Evolutionary conservation across 1,140 invertebrate species (phyloP).

Genomic region (Brachionus koreanus): DNA sequence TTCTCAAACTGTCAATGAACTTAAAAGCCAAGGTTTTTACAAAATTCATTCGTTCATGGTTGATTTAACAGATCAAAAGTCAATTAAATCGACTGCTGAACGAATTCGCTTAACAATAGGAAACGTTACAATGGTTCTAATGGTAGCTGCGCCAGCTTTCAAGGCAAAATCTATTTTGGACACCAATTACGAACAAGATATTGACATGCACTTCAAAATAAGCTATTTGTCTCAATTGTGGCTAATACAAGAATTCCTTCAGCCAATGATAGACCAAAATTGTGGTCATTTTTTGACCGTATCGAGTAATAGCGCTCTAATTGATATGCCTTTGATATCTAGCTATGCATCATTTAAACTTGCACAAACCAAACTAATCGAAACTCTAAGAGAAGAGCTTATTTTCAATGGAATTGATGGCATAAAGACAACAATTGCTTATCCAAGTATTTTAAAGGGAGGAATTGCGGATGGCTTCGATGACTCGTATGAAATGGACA

Average conservation of each 20-base stretch:
- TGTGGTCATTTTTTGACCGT: slow-evolving; percentile 35
- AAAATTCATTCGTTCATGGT: background rate
- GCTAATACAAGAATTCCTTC: slow-evolving; percentile 13
- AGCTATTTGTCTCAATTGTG: slow-evolving; percentile 22
- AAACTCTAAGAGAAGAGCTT: slow-evolving; percentile 21
- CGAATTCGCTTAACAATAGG: background rate
- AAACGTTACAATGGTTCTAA: background rate
- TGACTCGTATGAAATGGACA: background rate
- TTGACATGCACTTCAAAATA: slow-evolving; percentile 24
- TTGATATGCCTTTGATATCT: slow-evolving; percentile 2
- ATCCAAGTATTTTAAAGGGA: slow-evolving; percentile 10
- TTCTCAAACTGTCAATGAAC: background rate
- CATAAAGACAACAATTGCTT: slow-evolving; percentile 2
- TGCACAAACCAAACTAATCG: slow-evolving; percentile 27
- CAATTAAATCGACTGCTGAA: background rate
- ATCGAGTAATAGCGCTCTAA: slow-evolving; percentile 1
- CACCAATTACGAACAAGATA: background rate
- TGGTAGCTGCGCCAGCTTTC: slow-evolving; percentile 9
- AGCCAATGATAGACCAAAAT: slow-evolving; percentile 21
- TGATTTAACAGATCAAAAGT: background rate
- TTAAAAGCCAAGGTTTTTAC: background rate
- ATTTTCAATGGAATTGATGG: background rate
- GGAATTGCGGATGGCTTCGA: slow-evolving; percentile 10
- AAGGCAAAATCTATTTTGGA: background rate
- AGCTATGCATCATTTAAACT: slow-evolving; percentile 30